These are phyloP conservation scores for Hemibagrus guttatus DNA, from an alignment of 2,797 vertebrate genomes.

Conservation along the genomic window DNA sequence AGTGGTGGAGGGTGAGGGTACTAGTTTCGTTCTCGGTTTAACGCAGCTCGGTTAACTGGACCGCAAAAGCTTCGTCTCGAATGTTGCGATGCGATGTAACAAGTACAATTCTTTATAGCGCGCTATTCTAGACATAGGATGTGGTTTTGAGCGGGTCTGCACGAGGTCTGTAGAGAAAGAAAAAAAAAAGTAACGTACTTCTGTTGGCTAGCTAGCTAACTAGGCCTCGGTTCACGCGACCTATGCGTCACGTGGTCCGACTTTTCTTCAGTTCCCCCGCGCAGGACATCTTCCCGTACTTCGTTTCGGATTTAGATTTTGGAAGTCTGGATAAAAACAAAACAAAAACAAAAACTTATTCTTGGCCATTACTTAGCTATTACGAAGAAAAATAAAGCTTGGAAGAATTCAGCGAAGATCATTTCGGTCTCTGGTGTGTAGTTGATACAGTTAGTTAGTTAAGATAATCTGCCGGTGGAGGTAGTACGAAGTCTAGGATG, in stretches of 20 bases:
- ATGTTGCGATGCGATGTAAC: neutral
- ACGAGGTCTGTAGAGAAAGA: neutral
- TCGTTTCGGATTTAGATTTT: neutral
- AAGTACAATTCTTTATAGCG: neutral
- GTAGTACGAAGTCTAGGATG: neutral
- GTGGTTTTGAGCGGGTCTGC: neutral
- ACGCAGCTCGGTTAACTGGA: neutral
- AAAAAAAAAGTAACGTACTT: neutral
- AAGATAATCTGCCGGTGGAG: neutral
- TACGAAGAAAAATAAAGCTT: neutral
- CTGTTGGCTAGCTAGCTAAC: no score
- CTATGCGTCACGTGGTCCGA: neutral
- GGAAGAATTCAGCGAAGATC: neutral
- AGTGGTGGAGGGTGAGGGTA: conserved; percentile 11
- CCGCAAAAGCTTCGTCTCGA: neutral
- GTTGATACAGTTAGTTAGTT: neutral
- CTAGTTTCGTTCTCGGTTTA: neutral
- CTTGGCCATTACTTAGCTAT: neutral
- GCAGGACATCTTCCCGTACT: no score
- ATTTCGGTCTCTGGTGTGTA: neutral
- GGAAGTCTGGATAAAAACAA: no score
- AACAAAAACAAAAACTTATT: neutral
- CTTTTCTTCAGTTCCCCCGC: neutral
- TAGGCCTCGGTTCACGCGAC: no score
- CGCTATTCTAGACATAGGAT: neutral